A percentile compares a stretch with the other conserved stretches of the same genome.
These are phyloP conservation scores for Fragum fragum DNA, from an alignment of 2,888 invertebrate species.

Conservation along the genomic window DNA sequence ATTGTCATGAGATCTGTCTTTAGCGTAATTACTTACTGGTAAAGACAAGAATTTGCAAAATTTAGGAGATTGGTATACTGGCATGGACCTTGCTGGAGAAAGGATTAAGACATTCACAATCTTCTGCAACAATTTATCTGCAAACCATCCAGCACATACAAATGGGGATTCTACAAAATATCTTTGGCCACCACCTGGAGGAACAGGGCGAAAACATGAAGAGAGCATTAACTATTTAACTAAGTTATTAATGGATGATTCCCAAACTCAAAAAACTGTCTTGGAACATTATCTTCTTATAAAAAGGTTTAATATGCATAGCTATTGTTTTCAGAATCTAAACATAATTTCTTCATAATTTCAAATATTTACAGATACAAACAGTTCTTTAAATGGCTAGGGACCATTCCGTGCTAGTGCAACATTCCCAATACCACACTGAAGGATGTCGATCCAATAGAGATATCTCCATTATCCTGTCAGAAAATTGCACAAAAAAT, in stretches of 20 bases:
- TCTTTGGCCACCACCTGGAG: slow-evolving; percentile 33
- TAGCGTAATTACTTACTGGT: slow-evolving; percentile 70
- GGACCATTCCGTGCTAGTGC: slow-evolving; percentile 69
- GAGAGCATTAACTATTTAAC: not conserved
- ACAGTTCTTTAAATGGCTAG: slow-evolving; percentile 69
- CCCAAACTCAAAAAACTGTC: not conserved
- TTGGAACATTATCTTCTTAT: slow-evolving; percentile 15
- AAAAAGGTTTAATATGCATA: slow-evolving; percentile 10
- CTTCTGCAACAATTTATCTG: slow-evolving; percentile 62
- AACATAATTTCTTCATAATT: no score
- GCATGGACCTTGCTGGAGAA: slow-evolving; percentile 71
- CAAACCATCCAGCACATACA: slow-evolving; percentile 47
- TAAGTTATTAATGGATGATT: slow-evolving; percentile 13
- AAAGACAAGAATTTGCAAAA: slow-evolving; percentile 71
- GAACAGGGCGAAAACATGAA: not conserved
- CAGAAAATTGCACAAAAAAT: slow-evolving; percentile 67
- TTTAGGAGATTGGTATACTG: slow-evolving; percentile 68
- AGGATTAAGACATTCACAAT: slow-evolving; percentile 62
- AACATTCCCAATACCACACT: slow-evolving; percentile 69
- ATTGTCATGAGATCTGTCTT: slow-evolving; percentile 69
- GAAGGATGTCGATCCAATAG: slow-evolving; percentile 70
- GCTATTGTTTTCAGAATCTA: not conserved
- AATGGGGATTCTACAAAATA: slow-evolving; percentile 20
- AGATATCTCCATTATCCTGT: slow-evolving; percentile 70
- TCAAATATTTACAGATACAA: slow-evolving; percentile 66